These are phyloP conservation scores for Aurelia aurita complex sp. Pacific DNA, from an alignment of 30 jellyfish, hydroid and myxozoan genomes.

Conservation along the genomic window DNA sequence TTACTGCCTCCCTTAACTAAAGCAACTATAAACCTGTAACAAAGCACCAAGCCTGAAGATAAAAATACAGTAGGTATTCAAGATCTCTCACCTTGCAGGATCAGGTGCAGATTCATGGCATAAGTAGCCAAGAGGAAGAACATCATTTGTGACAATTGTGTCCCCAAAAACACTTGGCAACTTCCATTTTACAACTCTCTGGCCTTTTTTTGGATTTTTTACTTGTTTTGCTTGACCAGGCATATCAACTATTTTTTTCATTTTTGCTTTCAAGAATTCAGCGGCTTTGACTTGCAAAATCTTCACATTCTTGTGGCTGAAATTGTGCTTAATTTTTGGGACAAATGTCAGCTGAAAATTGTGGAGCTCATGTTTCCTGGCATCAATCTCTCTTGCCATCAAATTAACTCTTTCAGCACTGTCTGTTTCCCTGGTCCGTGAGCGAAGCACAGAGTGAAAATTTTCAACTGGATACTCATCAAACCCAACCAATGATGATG, in stretches of 20 bases:
- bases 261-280: neutral
- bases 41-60: too few species aligned
- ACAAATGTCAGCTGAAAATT: conserved; percentile 1
- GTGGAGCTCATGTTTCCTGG: neutral
- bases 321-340: neutral
- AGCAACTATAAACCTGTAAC: too few species aligned
- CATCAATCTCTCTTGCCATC: conserved; percentile 4
- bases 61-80: too few species aligned
- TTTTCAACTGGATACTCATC: conserved; percentile 18
- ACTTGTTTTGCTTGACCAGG: conserved; percentile 8
- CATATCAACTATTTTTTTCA: neutral
- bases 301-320: neutral
- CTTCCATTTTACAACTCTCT: conserved; percentile 5
- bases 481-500: neutral
- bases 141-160: conserved; percentile 2
- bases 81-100: too few species aligned
- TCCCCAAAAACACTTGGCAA: conserved; percentile 5
- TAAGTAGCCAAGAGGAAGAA: conserved; percentile 12
- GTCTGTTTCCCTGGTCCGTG: conserved; percentile 19
- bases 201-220: neutral
- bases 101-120: too few species aligned
- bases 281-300: conserved; percentile 16
- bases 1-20: too few species aligned
- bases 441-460: conserved; percentile 15
- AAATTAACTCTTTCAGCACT: neutral